phyloP scores from a whole-genome alignment of 1,140 invertebrate species.

The Heliconius hewitsoni region DNA sequence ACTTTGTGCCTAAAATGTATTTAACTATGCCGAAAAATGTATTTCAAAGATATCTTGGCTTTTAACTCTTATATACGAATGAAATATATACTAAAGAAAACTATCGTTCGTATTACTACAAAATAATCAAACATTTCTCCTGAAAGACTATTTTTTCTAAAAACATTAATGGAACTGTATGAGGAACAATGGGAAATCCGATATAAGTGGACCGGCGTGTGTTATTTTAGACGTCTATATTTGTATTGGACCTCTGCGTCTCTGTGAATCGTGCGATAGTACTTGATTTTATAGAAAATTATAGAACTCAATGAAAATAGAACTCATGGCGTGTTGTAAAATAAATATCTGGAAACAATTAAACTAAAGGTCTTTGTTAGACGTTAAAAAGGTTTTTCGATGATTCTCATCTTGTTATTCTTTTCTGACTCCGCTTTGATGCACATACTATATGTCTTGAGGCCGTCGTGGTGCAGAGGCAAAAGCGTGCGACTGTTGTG shows the following conservation, averaged over 20 bases:
- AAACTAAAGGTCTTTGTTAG: background rate
- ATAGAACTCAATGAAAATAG: constrained; percentile 18
- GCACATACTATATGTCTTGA: too few species aligned
- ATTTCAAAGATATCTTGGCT: too few species aligned
- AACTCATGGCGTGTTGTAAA: background rate
- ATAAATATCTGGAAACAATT: background rate
- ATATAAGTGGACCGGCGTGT: constrained; percentile 50
- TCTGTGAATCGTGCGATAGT: constrained; percentile 24
- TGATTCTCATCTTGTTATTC: too few species aligned
- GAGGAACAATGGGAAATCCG: constrained; percentile 72
- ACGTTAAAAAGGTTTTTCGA: background rate
- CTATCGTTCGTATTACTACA: background rate
- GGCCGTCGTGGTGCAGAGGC: too few species aligned
- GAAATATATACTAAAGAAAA: too few species aligned
- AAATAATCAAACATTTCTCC: constrained; percentile 39
- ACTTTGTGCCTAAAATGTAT: too few species aligned
- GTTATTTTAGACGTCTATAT: constrained; percentile 40
- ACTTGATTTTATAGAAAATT: constrained; percentile 27
- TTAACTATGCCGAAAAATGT: too few species aligned
- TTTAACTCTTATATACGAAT: too few species aligned
- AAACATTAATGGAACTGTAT: constrained; percentile 69
- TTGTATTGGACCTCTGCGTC: constrained; percentile 29
- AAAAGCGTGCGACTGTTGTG: too few species aligned
- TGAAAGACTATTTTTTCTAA: constrained; percentile 43
- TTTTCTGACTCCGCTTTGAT: too few species aligned